Evolutionary conservation across 1,140 invertebrate species (phyloP).

Genomic region (Aphaenogaster floridana): DNA sequence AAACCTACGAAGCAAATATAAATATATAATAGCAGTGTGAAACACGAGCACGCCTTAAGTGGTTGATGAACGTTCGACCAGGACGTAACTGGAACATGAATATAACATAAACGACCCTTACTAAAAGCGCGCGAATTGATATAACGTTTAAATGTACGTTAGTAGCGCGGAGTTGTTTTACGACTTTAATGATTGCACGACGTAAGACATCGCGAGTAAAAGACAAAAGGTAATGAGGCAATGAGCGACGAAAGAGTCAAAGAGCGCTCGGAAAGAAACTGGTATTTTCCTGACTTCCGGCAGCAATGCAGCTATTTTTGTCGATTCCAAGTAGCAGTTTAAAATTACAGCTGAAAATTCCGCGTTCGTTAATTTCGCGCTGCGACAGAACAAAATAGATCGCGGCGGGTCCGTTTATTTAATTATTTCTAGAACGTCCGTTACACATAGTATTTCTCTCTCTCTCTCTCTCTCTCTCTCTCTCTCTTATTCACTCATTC

Average conservation of each 20-base stretch:
- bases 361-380: not conserved
- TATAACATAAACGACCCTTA: slow-evolving; percentile 12
- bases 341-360: slow-evolving; percentile 21
- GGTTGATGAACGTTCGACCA: not conserved
- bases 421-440: slow-evolving; percentile 15
- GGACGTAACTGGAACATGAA: not conserved
- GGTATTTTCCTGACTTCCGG: not conserved
- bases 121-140: not conserved
- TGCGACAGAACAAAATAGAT: not conserved
- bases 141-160: not conserved
- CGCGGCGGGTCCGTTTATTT: slow-evolving; percentile 17
- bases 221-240: slow-evolving; percentile 13
- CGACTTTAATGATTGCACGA: slow-evolving; percentile 11
- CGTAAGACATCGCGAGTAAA: not conserved
- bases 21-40: not conserved
- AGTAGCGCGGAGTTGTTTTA: not conserved
- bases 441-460: not conserved
- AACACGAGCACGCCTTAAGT: not conserved
- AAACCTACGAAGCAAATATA: not conserved
- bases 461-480: not conserved
- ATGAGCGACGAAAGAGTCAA: not conserved
- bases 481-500: not conserved
- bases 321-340: not conserved
- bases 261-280: not conserved
- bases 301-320: slow-evolving; percentile 2